Evolutionary conservation across 2,888 invertebrate species (phyloP).

Genomic region (Pachycephus smyrnensis): DNA sequence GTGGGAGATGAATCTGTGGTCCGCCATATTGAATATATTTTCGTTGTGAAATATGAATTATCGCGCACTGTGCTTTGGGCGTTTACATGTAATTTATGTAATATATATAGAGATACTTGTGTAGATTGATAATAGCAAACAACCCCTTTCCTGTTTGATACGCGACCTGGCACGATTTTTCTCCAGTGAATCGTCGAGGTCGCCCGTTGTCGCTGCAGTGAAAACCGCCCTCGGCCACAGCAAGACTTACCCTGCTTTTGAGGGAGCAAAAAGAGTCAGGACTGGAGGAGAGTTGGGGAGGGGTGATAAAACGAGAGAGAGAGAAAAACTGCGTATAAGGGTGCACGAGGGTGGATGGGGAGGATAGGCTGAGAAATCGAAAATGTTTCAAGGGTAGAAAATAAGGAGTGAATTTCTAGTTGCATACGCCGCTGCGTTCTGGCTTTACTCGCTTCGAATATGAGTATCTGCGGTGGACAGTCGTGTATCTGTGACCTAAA

Average conservation of each 20-base stretch:
- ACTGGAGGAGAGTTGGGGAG: background rate
- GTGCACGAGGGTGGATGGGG: too few relatives aligned
- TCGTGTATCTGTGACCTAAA: slow-evolving; percentile 49
- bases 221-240: background rate
- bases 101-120: background rate
- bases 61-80: slow-evolving; percentile 21
- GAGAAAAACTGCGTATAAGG: too few relatives aligned
- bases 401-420: background rate
- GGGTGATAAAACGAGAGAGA: background rate
- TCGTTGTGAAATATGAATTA: slow-evolving; percentile 11
- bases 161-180: background rate
- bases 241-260: too few relatives aligned
- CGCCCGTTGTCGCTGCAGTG: slow-evolving; percentile 1
- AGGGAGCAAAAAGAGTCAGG: background rate
- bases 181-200: slow-evolving; percentile 6
- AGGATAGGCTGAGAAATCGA: too few relatives aligned
- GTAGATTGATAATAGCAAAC: background rate
- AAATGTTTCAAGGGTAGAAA: too few relatives aligned
- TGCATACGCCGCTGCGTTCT: background rate
- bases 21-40: too few relatives aligned
- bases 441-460: slow-evolving; percentile 20
- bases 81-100: background rate
- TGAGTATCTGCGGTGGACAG: slow-evolving; percentile 38
- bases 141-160: background rate
- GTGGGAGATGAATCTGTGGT: too few relatives aligned